These are phyloP conservation scores for Sinocyclocheilus grahami DNA, from an alignment of 2,113 vertebrate genomes.

Conservation along the genomic window DNA sequence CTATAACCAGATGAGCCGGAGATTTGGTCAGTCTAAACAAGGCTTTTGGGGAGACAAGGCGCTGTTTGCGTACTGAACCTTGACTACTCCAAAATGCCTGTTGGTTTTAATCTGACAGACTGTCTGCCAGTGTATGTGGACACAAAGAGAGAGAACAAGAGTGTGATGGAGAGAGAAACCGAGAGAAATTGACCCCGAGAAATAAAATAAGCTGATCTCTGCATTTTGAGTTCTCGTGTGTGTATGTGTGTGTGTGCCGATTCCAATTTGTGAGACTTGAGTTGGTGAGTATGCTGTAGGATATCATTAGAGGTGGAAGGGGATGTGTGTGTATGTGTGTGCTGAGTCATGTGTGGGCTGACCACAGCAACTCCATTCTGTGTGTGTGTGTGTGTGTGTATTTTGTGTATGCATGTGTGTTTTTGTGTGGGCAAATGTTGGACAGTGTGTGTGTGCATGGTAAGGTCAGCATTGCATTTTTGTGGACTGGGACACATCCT, in stretches of 20 bases:
- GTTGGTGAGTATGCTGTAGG: conserved; percentile 21
- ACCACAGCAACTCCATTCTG: conserved; percentile 38
- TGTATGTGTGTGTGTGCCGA: conserved; percentile 22
- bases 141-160: conserved; percentile 7
- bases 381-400: conserved; percentile 13
- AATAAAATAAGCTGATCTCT: conserved; percentile 46
- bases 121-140: conserved; percentile 36
- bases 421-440: conserved; percentile 20
- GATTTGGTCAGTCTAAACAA: conserved; percentile 36
- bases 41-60: conserved; percentile 28
- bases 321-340: conserved; percentile 29
- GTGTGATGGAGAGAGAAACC: not conserved
- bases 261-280: conserved; percentile 30
- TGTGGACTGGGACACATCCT: conserved; percentile 37
- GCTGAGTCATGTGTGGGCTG: conserved; percentile 51
- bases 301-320: conserved; percentile 35
- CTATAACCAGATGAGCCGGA: conserved; percentile 18
- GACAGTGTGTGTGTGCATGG: not conserved
- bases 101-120: conserved; percentile 41
- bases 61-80: conserved; percentile 41
- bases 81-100: conserved; percentile 30
- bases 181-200: not conserved
- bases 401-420: conserved; percentile 4
- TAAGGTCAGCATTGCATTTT: conserved; percentile 34
- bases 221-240: conserved; percentile 13